These are phyloP conservation scores for Anolis apletophallus DNA, from an alignment of 2,797 vertebrate genomes.

Conservation along the genomic window DNA sequence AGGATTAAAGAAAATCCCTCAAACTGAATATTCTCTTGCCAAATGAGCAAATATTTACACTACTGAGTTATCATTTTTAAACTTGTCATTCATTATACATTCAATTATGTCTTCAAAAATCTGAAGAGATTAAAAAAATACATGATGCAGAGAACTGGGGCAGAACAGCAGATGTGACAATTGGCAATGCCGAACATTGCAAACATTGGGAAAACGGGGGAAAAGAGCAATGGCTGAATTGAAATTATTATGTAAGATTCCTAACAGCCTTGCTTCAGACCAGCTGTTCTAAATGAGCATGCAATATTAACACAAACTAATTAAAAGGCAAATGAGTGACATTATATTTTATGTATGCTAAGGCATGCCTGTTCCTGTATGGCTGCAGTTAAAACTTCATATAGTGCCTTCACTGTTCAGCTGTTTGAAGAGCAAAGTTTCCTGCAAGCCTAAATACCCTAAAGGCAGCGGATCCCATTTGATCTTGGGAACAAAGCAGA, in stretches of 20 bases:
- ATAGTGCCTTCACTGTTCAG: background rate
- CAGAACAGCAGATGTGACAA: no score
- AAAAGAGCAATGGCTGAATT: background rate
- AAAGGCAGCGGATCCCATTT: no score
- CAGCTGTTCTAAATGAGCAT: conserved; percentile 2
- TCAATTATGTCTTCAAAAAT: background rate
- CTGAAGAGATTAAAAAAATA: background rate
- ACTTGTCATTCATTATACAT: background rate
- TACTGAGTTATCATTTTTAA: background rate
- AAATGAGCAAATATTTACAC: conserved; percentile 30
- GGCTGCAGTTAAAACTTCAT: background rate
- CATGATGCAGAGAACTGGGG: background rate
- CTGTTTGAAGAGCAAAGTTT: background rate
- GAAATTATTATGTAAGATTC: background rate
- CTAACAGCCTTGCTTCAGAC: background rate
- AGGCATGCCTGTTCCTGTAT: background rate
- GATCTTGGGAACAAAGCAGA: no score
- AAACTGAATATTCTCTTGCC: background rate
- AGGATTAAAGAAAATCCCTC: conserved; percentile 13
- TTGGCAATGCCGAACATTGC: background rate
- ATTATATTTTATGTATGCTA: background rate
- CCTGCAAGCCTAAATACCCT: no score
- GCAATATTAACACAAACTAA: background rate
- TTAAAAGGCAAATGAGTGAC: background rate
- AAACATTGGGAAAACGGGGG: background rate